Percentiles rank a stretch among this genome's conserved stretches.
These are phyloP conservation scores for Caenorhabditis sp. DNA, from an alignment of 2,888 invertebrate species.

Conservation along the genomic window DNA sequence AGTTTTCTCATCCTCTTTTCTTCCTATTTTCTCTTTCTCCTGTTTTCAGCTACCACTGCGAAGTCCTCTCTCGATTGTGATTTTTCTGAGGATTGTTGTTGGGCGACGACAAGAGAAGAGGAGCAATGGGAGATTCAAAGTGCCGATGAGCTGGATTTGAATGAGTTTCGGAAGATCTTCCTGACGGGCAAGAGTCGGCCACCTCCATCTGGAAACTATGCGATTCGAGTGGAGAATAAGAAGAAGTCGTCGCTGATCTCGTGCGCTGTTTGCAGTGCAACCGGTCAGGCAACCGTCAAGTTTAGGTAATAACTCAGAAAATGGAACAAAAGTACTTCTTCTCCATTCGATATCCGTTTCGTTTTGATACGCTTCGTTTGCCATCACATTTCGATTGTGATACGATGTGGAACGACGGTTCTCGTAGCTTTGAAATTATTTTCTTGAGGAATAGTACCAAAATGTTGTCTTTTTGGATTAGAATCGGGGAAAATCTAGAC, in stretches of 20 bases:
- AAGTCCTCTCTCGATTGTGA: slow-evolving; percentile 68
- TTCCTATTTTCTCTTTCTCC: background rate
- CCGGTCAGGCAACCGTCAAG: slow-evolving; percentile 65
- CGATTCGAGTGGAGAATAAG: slow-evolving; percentile 63
- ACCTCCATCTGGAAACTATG: slow-evolving; percentile 72
- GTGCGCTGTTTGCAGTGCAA: slow-evolving; percentile 68
- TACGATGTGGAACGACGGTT: slow-evolving; percentile 43
- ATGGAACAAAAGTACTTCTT: slow-evolving; percentile 1
- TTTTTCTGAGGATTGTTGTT: slow-evolving; percentile 68
- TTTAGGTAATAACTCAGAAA: slow-evolving; percentile 63
- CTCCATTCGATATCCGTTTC: slow-evolving; percentile 53
- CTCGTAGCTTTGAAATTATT: background rate
- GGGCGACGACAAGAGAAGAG: slow-evolving; percentile 66
- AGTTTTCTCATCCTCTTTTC: slow-evolving; percentile 35
- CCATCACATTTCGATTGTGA: slow-evolving; percentile 15
- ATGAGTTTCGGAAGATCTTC: slow-evolving; percentile 74
- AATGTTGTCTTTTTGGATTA: too few species aligned
- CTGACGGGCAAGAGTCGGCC: slow-evolving; percentile 71
- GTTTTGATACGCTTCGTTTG: slow-evolving; percentile 50
- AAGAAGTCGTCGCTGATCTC: slow-evolving; percentile 62
- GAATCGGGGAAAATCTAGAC: too few species aligned
- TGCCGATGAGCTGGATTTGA: slow-evolving; percentile 65
- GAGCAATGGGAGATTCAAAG: slow-evolving; percentile 64
- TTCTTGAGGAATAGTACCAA: background rate
- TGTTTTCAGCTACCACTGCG: slow-evolving; percentile 9